Percentiles rank a stretch among this genome's conserved stretches.
phyloP scores from a whole-genome alignment of 2,113 vertebrate genomes.

The Otus sunia region DNA sequence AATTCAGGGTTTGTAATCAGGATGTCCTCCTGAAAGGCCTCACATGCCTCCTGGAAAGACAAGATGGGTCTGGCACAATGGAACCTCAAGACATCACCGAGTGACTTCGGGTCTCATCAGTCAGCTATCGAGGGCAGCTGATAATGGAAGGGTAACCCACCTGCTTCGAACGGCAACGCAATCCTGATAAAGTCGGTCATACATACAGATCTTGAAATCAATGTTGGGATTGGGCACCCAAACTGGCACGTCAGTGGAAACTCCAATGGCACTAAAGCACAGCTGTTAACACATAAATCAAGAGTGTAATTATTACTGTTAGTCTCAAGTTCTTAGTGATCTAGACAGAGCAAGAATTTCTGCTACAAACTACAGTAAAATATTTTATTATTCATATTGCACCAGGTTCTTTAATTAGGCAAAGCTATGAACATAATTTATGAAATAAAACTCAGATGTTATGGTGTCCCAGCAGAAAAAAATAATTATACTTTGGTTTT shows the following conservation, averaged over 20 bases:
- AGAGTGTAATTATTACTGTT: neutral
- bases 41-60: neutral
- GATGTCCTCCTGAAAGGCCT: neutral
- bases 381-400: neutral
- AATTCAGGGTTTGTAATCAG: neutral
- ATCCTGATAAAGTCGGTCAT: conserved; percentile 86
- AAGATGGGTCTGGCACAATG: neutral
- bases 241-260: conserved; percentile 78
- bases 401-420: neutral
- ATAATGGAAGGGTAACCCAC: conserved; percentile 56
- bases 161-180: conserved; percentile 79
- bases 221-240: conserved; percentile 79
- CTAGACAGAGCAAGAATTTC: neutral
- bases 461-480: neutral
- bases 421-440: neutral
- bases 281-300: conserved; percentile 24
- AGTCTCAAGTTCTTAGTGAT: neutral
- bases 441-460: neutral
- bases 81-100: neutral
- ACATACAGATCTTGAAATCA: conserved; percentile 90
- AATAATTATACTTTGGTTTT: neutral
- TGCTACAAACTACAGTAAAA: neutral
- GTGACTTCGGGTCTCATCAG: no score
- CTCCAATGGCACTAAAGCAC: conserved; percentile 69
- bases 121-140: neutral